These are phyloP conservation scores for Diprion similis DNA, from an alignment of 1,140 invertebrate species.

Conservation along the genomic window DNA sequence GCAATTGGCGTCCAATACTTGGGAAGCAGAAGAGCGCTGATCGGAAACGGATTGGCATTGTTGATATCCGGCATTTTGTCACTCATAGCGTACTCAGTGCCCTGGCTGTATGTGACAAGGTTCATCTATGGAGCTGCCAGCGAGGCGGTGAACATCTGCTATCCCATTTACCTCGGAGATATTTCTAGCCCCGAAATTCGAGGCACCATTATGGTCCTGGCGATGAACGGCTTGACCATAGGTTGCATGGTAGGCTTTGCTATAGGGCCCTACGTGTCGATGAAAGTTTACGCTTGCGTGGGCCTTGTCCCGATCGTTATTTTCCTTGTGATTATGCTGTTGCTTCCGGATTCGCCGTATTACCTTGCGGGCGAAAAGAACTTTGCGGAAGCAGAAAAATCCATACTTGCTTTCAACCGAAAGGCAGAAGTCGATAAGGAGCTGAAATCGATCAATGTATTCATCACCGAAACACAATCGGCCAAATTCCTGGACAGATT, in stretches of 20 bases:
- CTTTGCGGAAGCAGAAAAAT: slow-evolving; percentile 63
- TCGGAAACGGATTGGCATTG: slow-evolving; percentile 67
- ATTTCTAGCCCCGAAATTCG: slow-evolving; percentile 69
- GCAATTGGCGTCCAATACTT: slow-evolving; percentile 56
- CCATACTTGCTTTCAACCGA: slow-evolving; percentile 43
- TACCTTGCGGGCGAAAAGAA: slow-evolving; percentile 67
- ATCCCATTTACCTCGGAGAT: slow-evolving; percentile 72
- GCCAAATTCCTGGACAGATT: slow-evolving; percentile 5
- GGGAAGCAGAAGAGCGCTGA: slow-evolving; percentile 71
- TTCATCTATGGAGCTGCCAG: slow-evolving; percentile 68
- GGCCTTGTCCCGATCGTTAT: slow-evolving; percentile 64
- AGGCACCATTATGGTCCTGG: slow-evolving; percentile 70
- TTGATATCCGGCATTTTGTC: slow-evolving; percentile 70
- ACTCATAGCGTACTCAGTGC: slow-evolving; percentile 59
- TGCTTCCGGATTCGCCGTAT: slow-evolving; percentile 79
- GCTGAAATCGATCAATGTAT: slow-evolving; percentile 38
- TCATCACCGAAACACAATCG: slow-evolving; percentile 33
- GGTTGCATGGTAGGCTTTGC: slow-evolving; percentile 75
- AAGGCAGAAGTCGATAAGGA: slow-evolving; percentile 33
- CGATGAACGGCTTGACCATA: slow-evolving; percentile 51
- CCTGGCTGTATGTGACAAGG: slow-evolving; percentile 62
- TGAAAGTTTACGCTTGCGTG: slow-evolving; percentile 65
- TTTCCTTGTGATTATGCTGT: slow-evolving; percentile 67
- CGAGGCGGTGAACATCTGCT: slow-evolving; percentile 69
- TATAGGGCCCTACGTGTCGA: slow-evolving; percentile 68